A percentile compares a stretch with the other conserved stretches of the same genome.
Evolutionary conservation across 2,888 invertebrate species (phyloP).

Genomic region (Ptychoptera contaminata): DNA sequence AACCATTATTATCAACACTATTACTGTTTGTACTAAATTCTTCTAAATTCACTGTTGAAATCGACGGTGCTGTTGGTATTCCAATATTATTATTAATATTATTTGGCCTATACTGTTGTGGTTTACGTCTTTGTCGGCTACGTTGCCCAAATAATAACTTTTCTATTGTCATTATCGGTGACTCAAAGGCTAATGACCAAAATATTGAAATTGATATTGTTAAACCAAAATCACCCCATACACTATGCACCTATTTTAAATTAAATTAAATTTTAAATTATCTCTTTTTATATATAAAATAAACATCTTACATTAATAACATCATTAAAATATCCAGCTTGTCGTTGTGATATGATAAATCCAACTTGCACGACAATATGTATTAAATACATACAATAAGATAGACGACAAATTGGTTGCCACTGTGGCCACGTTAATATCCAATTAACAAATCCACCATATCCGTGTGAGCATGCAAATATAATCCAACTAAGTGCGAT

Average conservation of each 20-base stretch:
- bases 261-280: background rate
- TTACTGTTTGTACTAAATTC: too few relatives aligned
- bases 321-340: slow-evolving; percentile 1
- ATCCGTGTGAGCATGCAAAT: slow-evolving; percentile 13
- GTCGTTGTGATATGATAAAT: slow-evolving; percentile 6
- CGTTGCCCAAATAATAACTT: slow-evolving; percentile 6
- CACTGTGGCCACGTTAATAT: slow-evolving; percentile 12
- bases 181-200: slow-evolving; percentile 12
- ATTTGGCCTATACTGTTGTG: too few relatives aligned
- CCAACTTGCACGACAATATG: slow-evolving; percentile 11
- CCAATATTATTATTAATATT: too few relatives aligned
- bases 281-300: too few relatives aligned
- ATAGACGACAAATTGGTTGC: slow-evolving; percentile 13
- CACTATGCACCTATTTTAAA: slow-evolving; percentile 8
- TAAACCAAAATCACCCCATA: slow-evolving; percentile 12
- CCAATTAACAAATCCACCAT: slow-evolving; percentile 12
- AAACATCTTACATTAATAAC: background rate
- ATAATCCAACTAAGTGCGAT: slow-evolving; percentile 13
- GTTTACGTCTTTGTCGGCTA: too few relatives aligned
- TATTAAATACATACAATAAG: slow-evolving; percentile 12
- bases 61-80: too few relatives aligned
- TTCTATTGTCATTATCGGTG: slow-evolving; percentile 11
- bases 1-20: too few relatives aligned
- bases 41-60: too few relatives aligned
- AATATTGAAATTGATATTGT: slow-evolving; percentile 8